Evolutionary conservation across 2,888 invertebrate genomes (phyloP), one percentile per base, ranked within the genome.

Genomic region (Pseudanteris insignis): DNA sequence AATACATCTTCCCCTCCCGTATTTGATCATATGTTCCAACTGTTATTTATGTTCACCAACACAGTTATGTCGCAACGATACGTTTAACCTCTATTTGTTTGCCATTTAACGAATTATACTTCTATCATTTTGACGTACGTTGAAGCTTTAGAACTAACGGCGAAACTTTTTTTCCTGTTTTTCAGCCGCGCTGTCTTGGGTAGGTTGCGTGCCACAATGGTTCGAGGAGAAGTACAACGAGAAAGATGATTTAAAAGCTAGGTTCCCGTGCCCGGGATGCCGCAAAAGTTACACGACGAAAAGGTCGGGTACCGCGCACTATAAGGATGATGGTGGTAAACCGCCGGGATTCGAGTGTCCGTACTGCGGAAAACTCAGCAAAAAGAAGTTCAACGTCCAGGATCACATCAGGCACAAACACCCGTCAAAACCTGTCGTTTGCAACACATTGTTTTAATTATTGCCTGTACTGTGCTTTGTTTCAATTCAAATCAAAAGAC

Each of bases 301-400:
- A 53, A 65, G 60, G 4, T 53, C 60, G 10, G 60, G 53, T 5
- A 60, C 60, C 0, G 53, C 77, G 6, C 81, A 82, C 63, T 72
- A 72, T 63, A 79, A 76, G 54, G 77, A 79, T 50, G 81, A 81
- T 53, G 81, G 81, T 57, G 79, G 79, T 14, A 78, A 77, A 34
- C 71, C 70, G 10, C 74, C 77, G 3, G 67, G 76, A 5, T 75
- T 30, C 61, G 71, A 77, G 40, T 81, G 81, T 21, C 75, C 77
- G 1, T 76, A 77, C 43, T 81, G 81, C 60, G 73, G 75, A 4
- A 76, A 77, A 30, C 65, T 73, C 14, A 76, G 73, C 61, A 75
- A 74, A 57, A 78, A 77, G 53, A 76, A 75, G 50, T 77, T 75
- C 59, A 77, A 77, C 57, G 66, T 79, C 2, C 73, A 75, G 59